Conservation (phyloP, 2,797 vertebrate genomes). For the Neoniphon sammara region DNA sequence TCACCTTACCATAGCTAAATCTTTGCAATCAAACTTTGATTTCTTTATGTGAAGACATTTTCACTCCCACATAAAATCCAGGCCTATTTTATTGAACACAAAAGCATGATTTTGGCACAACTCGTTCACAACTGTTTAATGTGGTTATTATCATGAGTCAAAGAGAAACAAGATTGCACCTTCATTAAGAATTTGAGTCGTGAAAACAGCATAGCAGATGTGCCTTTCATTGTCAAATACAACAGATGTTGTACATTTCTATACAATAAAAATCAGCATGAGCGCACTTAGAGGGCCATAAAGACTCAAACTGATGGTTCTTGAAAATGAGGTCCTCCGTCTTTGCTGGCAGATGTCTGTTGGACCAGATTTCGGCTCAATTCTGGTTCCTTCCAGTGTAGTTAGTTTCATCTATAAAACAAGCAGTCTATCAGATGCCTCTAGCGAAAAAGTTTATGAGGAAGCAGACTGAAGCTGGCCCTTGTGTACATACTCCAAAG, state of each 20-base stretch:
- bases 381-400: constrained; percentile 35
- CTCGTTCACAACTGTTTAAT: constrained; percentile 1
- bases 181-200: neutral
- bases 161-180: neutral
- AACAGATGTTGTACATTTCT: neutral
- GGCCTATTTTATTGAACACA: neutral
- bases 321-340: constrained; percentile 2
- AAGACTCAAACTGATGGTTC: neutral
- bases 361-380: constrained; percentile 4
- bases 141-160: neutral
- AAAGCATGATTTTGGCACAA: constrained; percentile 6
- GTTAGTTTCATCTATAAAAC: constrained; percentile 29
- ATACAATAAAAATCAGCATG: neutral
- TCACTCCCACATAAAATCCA: constrained; percentile 12
- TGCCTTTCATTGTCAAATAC: constrained; percentile 1
- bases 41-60: constrained; percentile 9
- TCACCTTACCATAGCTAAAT: constrained; percentile 22
- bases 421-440: constrained; percentile 1
- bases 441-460: constrained; percentile 73
- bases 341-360: neutral
- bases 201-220: neutral
- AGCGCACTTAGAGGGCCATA: neutral
- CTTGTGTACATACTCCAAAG: constrained; percentile 94
- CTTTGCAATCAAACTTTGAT: neutral
- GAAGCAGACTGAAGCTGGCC: constrained; percentile 88